Evolutionary conservation across 2,797 vertebrate genomes (phyloP).

Genomic region (Arrhamphus sclerolepis): DNA sequence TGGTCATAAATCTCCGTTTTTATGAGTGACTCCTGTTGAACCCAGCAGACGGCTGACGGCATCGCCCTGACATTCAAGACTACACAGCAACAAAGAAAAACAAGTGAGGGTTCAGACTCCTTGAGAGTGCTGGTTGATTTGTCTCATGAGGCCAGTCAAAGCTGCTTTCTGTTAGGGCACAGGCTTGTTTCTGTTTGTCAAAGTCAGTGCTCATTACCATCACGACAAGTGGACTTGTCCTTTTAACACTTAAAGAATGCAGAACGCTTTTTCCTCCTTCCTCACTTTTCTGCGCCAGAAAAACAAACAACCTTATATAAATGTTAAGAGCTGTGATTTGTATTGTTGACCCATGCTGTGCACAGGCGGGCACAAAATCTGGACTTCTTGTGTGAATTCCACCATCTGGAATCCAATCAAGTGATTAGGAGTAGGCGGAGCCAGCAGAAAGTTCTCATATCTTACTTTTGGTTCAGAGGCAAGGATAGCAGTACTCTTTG

Average conservation of each 20-base stretch:
- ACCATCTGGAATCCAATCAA: conserved; percentile 66
- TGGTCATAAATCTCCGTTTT: conserved; percentile 56
- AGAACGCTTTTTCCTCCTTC: too few species aligned
- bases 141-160: conserved; percentile 50
- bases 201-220: conserved; percentile 45
- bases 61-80: conserved; percentile 49
- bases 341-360: too few species aligned
- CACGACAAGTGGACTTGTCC: conserved; percentile 25
- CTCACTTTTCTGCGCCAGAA: too few species aligned
- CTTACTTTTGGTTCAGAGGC: conserved; percentile 18
- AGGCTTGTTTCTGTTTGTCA: conserved; percentile 40
- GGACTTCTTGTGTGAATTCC: conserved; percentile 7
- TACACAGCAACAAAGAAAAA: background rate
- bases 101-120: conserved; percentile 21
- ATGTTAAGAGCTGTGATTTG: too few species aligned
- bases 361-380: conserved; percentile 5
- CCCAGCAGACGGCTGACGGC: conserved; percentile 39
- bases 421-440: conserved; percentile 57
- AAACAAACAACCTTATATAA: too few species aligned
- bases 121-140: conserved; percentile 45
- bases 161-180: conserved; percentile 30
- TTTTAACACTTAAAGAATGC: too few species aligned
- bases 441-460: conserved; percentile 10
- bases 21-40: conserved; percentile 38
- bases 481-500: conserved; percentile 21